Evolutionary conservation across 2,797 vertebrate genomes (phyloP).

Genomic region (Micromesistius poutassou): DNA sequence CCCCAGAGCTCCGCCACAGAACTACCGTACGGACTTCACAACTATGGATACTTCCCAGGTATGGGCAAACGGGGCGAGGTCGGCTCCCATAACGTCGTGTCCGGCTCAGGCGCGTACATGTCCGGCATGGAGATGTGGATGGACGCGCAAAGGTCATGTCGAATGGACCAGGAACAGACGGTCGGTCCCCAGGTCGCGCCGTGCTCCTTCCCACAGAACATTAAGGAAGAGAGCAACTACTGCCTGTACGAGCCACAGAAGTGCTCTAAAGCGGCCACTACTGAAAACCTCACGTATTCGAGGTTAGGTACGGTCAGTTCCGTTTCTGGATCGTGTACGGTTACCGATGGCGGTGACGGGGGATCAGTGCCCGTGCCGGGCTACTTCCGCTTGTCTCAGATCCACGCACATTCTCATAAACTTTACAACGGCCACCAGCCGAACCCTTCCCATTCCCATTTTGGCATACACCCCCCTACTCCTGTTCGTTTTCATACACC

Average conservation of each 20-base stretch:
- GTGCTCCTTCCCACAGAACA: slow-evolving; percentile 91
- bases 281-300: slow-evolving; percentile 84
- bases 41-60: slow-evolving; percentile 94
- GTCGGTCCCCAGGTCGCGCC: slow-evolving; percentile 78
- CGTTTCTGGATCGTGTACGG: slow-evolving; percentile 76
- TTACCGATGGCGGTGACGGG: slow-evolving; percentile 58
- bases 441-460: slow-evolving; percentile 81
- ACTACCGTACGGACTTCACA: slow-evolving; percentile 92
- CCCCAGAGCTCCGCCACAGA: slow-evolving; percentile 80
- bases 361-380: slow-evolving; percentile 91
- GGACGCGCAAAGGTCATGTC: slow-evolving; percentile 90
- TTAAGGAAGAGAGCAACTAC: slow-evolving; percentile 97
- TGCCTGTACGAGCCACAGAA: slow-evolving; percentile 95
- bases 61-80: slow-evolving; percentile 84
- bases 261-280: slow-evolving; percentile 84
- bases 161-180: slow-evolving; percentile 81
- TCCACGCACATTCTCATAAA: slow-evolving; percentile 90
- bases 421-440: slow-evolving; percentile 81
- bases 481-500: slow-evolving; percentile 84
- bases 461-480: slow-evolving; percentile 74
- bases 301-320: slow-evolving; percentile 69
- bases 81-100: slow-evolving; percentile 77
- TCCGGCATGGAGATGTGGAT: slow-evolving; percentile 95
- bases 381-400: slow-evolving; percentile 98
- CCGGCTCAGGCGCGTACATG: slow-evolving; percentile 82